Percentiles rank a stretch among this genome's conserved stretches.
These are phyloP conservation scores for Hephaestus fuliginosus DNA, from an alignment of 2,797 vertebrate species.

Conservation along the genomic window DNA sequence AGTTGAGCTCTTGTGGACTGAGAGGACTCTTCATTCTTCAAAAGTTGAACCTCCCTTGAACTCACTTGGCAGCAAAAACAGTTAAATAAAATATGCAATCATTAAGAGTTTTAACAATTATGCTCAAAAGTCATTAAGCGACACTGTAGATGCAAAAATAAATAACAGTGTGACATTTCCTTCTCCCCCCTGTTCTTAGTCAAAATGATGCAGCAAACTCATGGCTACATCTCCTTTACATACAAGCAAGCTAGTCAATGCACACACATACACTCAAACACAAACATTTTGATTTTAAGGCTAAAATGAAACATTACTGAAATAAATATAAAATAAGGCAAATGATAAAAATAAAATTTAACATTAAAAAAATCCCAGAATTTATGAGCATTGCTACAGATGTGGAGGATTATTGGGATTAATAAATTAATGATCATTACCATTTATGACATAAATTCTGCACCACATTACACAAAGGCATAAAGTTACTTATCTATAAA, in stretches of 20 bases:
- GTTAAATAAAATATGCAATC: slow-evolving; percentile 28
- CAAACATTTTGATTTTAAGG: not conserved
- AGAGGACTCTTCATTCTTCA: slow-evolving; percentile 13
- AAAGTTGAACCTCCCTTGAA: slow-evolving; percentile 18
- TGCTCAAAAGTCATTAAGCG: slow-evolving; percentile 43
- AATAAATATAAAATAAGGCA: slow-evolving; percentile 37
- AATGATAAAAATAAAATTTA: slow-evolving; percentile 16
- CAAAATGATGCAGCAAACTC: slow-evolving; percentile 32
- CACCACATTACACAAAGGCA: slow-evolving; percentile 8
- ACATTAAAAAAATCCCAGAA: not conserved
- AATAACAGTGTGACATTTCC: slow-evolving; percentile 38
- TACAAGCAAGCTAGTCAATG: slow-evolving; percentile 19
- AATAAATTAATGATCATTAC: slow-evolving; percentile 1
- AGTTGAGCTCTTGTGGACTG: not conserved
- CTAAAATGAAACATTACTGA: slow-evolving; percentile 20
- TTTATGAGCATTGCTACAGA: slow-evolving; percentile 25
- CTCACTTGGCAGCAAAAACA: slow-evolving; percentile 47
- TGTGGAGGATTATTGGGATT: slow-evolving; percentile 1
- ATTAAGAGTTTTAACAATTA: slow-evolving; percentile 37
- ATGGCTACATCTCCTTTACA: slow-evolving; percentile 52
- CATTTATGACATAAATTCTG: slow-evolving; percentile 12
- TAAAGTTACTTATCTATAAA: slow-evolving; percentile 9
- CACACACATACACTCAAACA: slow-evolving; percentile 38
- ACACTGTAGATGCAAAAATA: slow-evolving; percentile 45
- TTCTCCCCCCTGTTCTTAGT: not conserved